Percentiles rank a stretch among this genome's conserved stretches.
These are phyloP conservation scores for Antheraea mylitta DNA, from an alignment of 1,140 invertebrate genomes.

Conservation along the genomic window DNA sequence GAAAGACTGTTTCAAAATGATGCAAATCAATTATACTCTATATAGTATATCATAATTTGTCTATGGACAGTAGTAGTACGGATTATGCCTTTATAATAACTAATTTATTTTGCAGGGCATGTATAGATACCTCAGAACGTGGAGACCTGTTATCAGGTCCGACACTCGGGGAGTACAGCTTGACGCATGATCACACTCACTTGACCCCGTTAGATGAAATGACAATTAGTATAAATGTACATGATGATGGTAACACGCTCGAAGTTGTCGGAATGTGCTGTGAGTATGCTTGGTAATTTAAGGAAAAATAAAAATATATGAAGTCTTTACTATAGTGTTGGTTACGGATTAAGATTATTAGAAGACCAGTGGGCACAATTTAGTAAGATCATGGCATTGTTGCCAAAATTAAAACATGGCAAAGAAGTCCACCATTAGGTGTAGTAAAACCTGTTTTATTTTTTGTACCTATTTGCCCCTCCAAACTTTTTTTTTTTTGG, in stretches of 20 bases:
- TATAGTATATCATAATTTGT: no score
- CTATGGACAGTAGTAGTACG: background rate
- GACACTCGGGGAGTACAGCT: conserved; percentile 91
- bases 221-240: conserved; percentile 95
- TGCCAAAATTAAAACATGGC: no score
- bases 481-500: no score
- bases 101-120: conserved; percentile 80
- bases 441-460: no score
- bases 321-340: conserved; percentile 31
- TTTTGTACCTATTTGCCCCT: no score
- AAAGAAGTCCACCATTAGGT: no score
- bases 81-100: background rate
- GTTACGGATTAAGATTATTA: no score
- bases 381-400: no score
- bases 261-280: conserved; percentile 97
- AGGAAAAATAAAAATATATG: conserved; percentile 12
- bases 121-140: conserved; percentile 91
- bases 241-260: conserved; percentile 94
- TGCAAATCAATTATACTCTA: no score
- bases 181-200: conserved; percentile 89
- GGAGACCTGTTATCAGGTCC: conserved; percentile 89
- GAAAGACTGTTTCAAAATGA: no score
- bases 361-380: no score
- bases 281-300: conserved; percentile 78
- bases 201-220: conserved; percentile 89